These are phyloP conservation scores for Crocuta crocuta DNA, from an alignment of 2,113 vertebrate species.

Conservation along the genomic window DNA sequence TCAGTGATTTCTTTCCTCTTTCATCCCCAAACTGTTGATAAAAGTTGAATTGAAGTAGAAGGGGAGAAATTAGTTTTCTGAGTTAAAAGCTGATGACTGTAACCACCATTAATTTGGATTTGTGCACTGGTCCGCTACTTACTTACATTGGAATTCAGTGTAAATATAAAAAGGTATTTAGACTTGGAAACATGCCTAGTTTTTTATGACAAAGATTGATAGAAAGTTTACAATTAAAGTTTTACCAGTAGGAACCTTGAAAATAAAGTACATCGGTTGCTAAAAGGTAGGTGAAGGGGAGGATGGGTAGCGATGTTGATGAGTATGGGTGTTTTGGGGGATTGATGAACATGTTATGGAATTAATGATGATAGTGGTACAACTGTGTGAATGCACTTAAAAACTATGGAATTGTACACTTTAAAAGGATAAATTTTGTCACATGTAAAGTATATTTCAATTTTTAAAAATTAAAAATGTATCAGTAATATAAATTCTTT, in stretches of 20 bases:
- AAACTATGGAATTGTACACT: not conserved
- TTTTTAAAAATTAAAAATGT: not conserved
- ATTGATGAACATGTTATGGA: not conserved
- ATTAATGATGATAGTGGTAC: not conserved
- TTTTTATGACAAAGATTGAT: not conserved
- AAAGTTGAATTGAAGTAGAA: slow-evolving; percentile 5
- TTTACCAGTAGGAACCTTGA: not conserved
- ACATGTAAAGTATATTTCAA: not conserved
- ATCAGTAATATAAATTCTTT: not conserved
- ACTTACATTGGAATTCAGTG: not conserved
- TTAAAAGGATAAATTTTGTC: not conserved
- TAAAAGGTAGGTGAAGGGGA: not conserved
- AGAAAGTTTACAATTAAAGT: not conserved
- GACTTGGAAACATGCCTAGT: not conserved
- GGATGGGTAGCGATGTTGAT: no score
- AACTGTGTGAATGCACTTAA: not conserved
- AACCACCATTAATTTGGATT: not conserved
- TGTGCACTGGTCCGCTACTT: not conserved
- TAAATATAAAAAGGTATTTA: not conserved
- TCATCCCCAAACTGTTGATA: not conserved
- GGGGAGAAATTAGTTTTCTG: not conserved
- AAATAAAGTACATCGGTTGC: not conserved
- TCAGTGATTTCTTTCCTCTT: not conserved
- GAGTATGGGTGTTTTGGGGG: no score
- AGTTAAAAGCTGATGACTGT: not conserved